Percentiles rank a stretch among this genome's conserved stretches.
Conservation (phyloP, 2,113 vertebrate genomes). For the Centropus bengalensis region DNA sequence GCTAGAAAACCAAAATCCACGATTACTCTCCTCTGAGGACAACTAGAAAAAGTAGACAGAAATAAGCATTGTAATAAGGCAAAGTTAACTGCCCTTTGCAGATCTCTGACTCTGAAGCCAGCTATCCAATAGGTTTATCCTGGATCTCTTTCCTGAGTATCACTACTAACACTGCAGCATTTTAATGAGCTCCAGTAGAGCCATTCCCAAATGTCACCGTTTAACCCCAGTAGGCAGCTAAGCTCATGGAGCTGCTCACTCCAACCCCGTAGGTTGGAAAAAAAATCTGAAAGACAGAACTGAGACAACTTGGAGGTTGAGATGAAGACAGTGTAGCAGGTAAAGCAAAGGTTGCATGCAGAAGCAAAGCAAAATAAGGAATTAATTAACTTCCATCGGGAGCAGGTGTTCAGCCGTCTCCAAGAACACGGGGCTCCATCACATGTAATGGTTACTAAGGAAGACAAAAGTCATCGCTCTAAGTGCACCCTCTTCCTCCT, state of each 20-base stretch:
- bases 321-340: background rate
- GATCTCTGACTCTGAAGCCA: background rate
- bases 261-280: rapidly evolving
- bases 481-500: too few relatives aligned
- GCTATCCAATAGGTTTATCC: background rate
- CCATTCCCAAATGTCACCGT: background rate
- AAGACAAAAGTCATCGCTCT: too few relatives aligned
- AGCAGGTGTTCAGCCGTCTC: too few relatives aligned
- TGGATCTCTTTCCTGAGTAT: background rate
- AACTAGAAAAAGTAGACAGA: background rate
- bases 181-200: background rate
- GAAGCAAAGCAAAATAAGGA: background rate
- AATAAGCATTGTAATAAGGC: background rate
- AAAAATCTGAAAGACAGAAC: background rate
- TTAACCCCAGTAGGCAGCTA: background rate
- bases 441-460: too few relatives aligned
- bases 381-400: background rate
- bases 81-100: background rate
- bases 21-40: background rate
- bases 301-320: background rate
- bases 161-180: background rate
- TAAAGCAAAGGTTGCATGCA: background rate
- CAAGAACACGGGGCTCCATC: too few relatives aligned
- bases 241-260: background rate
- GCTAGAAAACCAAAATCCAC: background rate